Percentiles rank a stretch among this genome's conserved stretches.
phyloP scores from a whole-genome alignment of 2,113 vertebrate genomes.

The Xiphophorus couchianus region DNA sequence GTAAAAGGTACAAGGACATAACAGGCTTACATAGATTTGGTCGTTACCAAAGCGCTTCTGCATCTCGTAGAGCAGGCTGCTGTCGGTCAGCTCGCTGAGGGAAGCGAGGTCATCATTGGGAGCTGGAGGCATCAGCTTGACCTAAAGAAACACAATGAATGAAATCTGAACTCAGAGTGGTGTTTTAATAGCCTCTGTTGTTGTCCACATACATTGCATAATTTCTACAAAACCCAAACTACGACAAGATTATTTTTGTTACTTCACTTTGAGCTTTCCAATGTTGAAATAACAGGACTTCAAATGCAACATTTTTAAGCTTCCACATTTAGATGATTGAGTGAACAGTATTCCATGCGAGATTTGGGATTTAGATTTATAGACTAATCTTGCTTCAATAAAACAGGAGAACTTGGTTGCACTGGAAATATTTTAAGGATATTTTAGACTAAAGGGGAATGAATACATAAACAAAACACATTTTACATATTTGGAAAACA shows the following conservation, averaged over 20 bases:
- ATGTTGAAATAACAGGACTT: not conserved
- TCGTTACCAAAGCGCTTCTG: constrained; percentile 95
- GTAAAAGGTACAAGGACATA: not conserved
- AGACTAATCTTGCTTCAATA: not conserved
- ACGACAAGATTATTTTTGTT: not conserved
- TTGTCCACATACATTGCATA: not conserved
- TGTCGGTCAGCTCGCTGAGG: constrained; percentile 91
- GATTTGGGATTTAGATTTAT: not conserved
- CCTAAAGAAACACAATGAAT: constrained; percentile 72
- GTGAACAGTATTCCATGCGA: not conserved
- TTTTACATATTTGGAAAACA: not conserved
- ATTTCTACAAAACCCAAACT: not conserved
- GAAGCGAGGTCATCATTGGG: constrained; percentile 95
- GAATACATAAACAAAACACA: not conserved
- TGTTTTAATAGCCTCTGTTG: not conserved
- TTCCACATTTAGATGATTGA: not conserved
- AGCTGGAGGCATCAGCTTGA: constrained; percentile 92
- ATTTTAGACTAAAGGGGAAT: not conserved
- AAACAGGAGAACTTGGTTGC: not conserved
- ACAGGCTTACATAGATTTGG: constrained; percentile 91
- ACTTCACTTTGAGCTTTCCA: not conserved
- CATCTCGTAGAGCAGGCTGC: constrained; percentile 98
- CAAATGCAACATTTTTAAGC: too few species aligned
- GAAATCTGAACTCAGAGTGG: not conserved
- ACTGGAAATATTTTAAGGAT: not conserved